A percentile compares a stretch with the other conserved stretches of the same genome.
These are phyloP conservation scores for Druon quercuslanigerum DNA, from an alignment of 1,140 invertebrate species.

Conservation along the genomic window DNA sequence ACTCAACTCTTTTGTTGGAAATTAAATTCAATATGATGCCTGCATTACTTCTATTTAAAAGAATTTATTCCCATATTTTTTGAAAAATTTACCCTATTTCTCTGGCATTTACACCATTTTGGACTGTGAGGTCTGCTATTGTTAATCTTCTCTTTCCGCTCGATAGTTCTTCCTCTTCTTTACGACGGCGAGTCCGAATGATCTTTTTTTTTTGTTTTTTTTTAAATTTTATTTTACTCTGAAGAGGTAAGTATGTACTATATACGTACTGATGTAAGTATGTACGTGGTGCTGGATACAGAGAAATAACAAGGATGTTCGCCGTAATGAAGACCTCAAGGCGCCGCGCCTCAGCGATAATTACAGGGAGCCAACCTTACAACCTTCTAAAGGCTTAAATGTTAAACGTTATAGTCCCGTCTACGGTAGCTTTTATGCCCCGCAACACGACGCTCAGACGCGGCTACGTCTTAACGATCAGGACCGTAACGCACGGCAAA, in stretches of 20 bases:
- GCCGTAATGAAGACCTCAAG: constrained; percentile 76
- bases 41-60: too few species aligned
- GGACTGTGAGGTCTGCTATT: too few species aligned
- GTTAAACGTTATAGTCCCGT: constrained; percentile 74
- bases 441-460: constrained; percentile 49
- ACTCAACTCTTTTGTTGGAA: too few species aligned
- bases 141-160: too few species aligned
- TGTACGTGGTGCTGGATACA: constrained; percentile 58
- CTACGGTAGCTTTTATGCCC: constrained; percentile 73
- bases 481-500: constrained; percentile 44
- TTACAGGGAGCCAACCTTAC: constrained; percentile 76
- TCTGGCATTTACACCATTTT: too few species aligned
- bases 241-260: constrained; percentile 49
- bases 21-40: too few species aligned
- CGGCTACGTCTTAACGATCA: constrained; percentile 51
- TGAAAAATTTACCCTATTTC: too few species aligned
- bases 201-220: constrained; percentile 33
- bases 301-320: constrained; percentile 75
- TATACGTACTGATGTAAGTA: constrained; percentile 40
- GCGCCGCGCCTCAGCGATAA: constrained; percentile 75
- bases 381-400: constrained; percentile 76
- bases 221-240: constrained; percentile 26
- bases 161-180: not conserved
- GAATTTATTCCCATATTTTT: too few species aligned
- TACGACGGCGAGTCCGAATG: not conserved